A percentile compares a stretch with the other conserved stretches of the same genome.
These are phyloP conservation scores for Aix galericulata DNA, from an alignment of 2,113 vertebrate species.

Conservation along the genomic window DNA sequence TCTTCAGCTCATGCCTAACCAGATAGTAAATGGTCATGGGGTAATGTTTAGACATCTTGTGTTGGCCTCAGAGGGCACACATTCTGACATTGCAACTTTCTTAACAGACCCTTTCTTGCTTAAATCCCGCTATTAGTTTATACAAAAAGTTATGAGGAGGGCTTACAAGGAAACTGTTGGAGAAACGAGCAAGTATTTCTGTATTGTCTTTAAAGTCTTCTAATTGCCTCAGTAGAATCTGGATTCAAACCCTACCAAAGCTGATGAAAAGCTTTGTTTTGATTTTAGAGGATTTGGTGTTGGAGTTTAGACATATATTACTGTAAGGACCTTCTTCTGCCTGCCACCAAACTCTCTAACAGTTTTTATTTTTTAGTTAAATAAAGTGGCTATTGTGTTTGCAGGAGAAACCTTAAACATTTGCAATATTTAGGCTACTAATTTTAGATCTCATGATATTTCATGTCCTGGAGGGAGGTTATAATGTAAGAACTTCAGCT, in stretches of 20 bases:
- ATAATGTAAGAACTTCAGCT: neutral
- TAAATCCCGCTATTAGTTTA: neutral
- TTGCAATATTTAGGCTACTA: neutral
- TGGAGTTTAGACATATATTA: neutral
- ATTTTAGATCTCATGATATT: neutral
- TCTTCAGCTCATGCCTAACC: neutral
- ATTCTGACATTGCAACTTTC: accelerated
- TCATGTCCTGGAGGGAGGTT: neutral
- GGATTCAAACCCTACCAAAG: neutral
- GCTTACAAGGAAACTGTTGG: neutral
- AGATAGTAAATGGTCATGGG: neutral
- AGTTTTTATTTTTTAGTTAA: neutral
- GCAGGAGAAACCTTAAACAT: neutral
- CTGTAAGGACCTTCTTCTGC: neutral
- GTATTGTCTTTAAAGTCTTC: neutral
- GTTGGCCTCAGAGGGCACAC: neutral
- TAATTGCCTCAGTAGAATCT: neutral
- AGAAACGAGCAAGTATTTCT: neutral
- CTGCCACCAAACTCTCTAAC: accelerated
- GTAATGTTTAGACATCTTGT: neutral
- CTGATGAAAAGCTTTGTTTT: neutral
- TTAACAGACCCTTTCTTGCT: neutral
- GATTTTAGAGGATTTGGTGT: neutral
- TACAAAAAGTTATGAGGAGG: neutral
- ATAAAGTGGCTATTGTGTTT: neutral